Evolutionary conservation across 2,797 vertebrate genomes (phyloP), one percentile per base, ranked within the genome.

Genomic region (Florisuga fusca): DNA sequence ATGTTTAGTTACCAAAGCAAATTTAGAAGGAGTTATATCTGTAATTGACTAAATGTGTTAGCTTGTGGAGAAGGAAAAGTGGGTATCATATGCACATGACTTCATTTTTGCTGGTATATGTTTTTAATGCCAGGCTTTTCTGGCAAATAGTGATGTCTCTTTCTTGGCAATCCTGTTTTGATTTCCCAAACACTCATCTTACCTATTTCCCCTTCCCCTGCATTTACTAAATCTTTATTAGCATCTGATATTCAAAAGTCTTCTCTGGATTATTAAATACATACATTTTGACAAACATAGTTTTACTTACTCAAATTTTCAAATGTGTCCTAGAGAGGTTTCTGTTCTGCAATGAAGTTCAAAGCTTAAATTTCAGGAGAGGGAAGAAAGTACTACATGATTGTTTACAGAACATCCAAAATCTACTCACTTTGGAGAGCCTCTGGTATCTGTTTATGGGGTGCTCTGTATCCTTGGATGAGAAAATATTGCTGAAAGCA

Each of bases 61-160:
- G 16, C 22, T 89, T 53, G 29, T 72, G 74, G 34, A 63, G 38
- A 55, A 92, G 73, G 43, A n/a, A 36, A 48, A 26, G 12, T n/a
- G 25, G 15, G 15, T 82, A 26, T 82, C 79, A 79, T 53, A 31
- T 71, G 51, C 19, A 25, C 59, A 26, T 45, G 41, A 72, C 29
- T 89, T 90, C 64, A 83, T 0, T 36, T 87, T 77, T 31, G 17
- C 38, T 82, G 21, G 33, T 45, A 11, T 66, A 19, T 82, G 26
- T 59, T 79, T 87, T 76, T 79, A 73, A 63, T 69, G 78, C 81
- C 59, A 84, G 19, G 23, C 48, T 94, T 95, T 96, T 88, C 67
- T 88, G 73, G 38, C 51, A 61, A 23, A 45, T 62, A 45, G 7
- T 55, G 18, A 33, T 64, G 15, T 38, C 36, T 73, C 4, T 90